Percentiles rank a stretch among this genome's conserved stretches.
Evolutionary conservation across 2,797 vertebrate species (phyloP).

Genomic region (Leuciscus waleckii): DNA sequence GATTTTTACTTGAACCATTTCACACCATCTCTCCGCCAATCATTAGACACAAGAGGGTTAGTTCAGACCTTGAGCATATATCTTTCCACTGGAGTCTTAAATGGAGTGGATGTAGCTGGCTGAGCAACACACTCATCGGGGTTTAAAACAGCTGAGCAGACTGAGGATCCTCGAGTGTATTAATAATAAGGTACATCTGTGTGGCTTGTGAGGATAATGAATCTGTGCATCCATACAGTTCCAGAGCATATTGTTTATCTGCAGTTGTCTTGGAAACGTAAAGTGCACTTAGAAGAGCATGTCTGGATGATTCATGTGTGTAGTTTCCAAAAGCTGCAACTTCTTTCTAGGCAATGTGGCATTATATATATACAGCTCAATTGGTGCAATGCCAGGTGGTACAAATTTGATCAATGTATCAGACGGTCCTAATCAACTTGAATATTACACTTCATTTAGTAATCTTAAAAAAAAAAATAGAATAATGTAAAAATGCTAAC

Average conservation of each 20-base stretch:
- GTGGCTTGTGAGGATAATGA: slow-evolving; percentile 17
- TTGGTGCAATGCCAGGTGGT: not conserved
- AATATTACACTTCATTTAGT: no score
- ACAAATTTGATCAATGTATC: not conserved
- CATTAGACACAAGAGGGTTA: slow-evolving; percentile 60
- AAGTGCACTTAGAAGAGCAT: slow-evolving; percentile 8
- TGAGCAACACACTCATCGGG: slow-evolving; percentile 47
- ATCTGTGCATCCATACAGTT: slow-evolving; percentile 23
- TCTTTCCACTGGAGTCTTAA: slow-evolving; percentile 55
- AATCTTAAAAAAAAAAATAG: not conserved
- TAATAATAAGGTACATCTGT: slow-evolving; percentile 44
- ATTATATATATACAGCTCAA: not conserved
- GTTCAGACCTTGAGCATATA: slow-evolving; percentile 36
- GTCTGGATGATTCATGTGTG: slow-evolving; percentile 10
- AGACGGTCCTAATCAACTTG: not conserved
- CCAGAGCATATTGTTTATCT: slow-evolving; percentile 8
- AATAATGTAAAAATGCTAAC: not conserved
- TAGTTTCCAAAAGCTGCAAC: slow-evolving; percentile 12
- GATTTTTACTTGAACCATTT: slow-evolving; percentile 60
- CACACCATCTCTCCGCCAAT: slow-evolving; percentile 51
- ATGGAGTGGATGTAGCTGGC: slow-evolving; percentile 55
- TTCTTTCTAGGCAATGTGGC: not conserved
- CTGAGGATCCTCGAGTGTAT: slow-evolving; percentile 34
- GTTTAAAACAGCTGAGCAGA: slow-evolving; percentile 29
- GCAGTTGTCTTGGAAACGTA: slow-evolving; percentile 31